These are phyloP conservation scores for Chelonoidis abingdonii DNA, from an alignment of 2,113 vertebrate genomes.

Conservation along the genomic window DNA sequence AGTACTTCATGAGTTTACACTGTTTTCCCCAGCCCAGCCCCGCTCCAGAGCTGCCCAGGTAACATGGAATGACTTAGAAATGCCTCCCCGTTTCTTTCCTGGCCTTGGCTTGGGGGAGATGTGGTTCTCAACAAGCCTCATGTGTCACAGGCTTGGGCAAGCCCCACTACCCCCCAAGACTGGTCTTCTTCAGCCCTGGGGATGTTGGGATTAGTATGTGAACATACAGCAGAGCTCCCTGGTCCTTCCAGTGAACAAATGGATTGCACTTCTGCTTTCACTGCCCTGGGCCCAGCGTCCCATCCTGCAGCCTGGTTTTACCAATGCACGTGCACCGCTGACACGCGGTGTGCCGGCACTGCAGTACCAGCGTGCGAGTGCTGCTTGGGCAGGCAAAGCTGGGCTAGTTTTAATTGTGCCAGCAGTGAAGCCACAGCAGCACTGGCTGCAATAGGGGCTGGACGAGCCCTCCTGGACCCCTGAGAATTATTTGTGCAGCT, in stretches of 20 bases:
- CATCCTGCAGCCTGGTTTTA: rapidly evolving
- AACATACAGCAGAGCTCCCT: background rate
- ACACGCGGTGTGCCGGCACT: background rate
- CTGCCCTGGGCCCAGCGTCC: background rate
- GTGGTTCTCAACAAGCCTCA: background rate
- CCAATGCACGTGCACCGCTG: background rate
- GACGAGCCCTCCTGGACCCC: background rate
- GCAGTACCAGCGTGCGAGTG: too few relatives aligned
- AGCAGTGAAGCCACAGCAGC: background rate
- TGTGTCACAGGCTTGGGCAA: background rate
- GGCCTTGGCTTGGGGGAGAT: background rate
- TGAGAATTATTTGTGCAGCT: background rate
- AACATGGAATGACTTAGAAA: background rate
- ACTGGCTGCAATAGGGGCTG: too few relatives aligned
- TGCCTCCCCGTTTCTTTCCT: background rate
- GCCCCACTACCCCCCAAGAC: background rate
- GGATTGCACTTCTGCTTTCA: background rate
- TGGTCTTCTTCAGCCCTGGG: background rate
- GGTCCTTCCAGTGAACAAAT: background rate
- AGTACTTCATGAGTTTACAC: background rate
- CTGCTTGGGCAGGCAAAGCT: background rate
- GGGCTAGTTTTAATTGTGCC: too few relatives aligned
- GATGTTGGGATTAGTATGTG: background rate
- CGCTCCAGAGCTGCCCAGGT: background rate
- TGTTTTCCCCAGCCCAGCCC: background rate